Evolutionary conservation across 2,797 vertebrate species (phyloP), one percentile per base, ranked within the genome.

Genomic region (Hyperoplus lanceolatus): DNA sequence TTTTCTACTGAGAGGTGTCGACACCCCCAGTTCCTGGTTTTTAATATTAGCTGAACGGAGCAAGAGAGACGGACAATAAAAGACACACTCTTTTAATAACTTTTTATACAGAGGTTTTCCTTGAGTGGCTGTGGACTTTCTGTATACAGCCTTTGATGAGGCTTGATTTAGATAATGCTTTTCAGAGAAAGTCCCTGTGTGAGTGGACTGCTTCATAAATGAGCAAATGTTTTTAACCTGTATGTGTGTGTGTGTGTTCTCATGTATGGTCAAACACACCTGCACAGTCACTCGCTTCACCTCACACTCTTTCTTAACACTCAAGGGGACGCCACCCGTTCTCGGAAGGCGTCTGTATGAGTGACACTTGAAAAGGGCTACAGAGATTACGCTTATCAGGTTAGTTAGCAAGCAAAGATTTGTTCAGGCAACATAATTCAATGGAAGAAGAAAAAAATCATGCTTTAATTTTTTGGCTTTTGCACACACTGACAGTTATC

Each of bases 1-100:
- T 95, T 29, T 94, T 93, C 76, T 88, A 90, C 90, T 88, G 91
- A 77, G 79, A 75, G 92, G 94, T 95, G 94, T 94, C 90, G 90
- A 92, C 92, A 91, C 93, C 89, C 87, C 88, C 87, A 84, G 85
- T 87, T 94, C 72, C 82, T 88, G 74, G 83, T 92, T 95, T 93
- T 93, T 93, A 92, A 90, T 82, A 88, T 79, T 89, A 91, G 90
- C 76, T 72, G 75, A 94, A 85, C 80, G 83, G 71, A 75, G 51
- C 46, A 49, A 79, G 67, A 87, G 60, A 77, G 66, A 88, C 61
- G 76, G 81, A 86, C 75, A 53, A 66, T 68, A 80, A 87, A 87
- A 73, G 39, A 86, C 67, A 86, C 71, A 68, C 55, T 86, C 65
- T 58, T 55, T 77, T 54, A 68, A 53, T 59, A 67, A 11, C 55